phyloP scores from a whole-genome alignment of 1,140 invertebrate species.

The Chironomus striatipennis region DNA sequence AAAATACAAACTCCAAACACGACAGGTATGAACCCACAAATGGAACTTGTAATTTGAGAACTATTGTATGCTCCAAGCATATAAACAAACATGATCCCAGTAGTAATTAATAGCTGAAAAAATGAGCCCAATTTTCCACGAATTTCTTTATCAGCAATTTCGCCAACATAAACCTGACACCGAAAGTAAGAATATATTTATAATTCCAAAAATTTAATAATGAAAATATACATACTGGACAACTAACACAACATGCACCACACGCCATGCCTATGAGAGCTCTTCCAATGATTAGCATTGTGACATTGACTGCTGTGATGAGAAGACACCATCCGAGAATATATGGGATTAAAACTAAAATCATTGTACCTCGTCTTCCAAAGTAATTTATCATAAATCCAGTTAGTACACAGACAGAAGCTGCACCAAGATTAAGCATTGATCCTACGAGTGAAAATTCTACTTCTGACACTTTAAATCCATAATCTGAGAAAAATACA shows the following conservation, averaged over 20 bases:
- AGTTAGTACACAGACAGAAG: constrained; percentile 54
- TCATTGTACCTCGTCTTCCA: constrained; percentile 59
- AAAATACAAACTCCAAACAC: constrained; percentile 57
- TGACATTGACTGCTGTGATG: constrained; percentile 49
- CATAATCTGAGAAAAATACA: constrained; percentile 38
- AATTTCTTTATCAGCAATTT: constrained; percentile 69
- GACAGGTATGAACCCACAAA: constrained; percentile 57
- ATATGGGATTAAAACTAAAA: constrained; percentile 56
- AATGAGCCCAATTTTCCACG: constrained; percentile 69
- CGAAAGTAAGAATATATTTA: background rate
- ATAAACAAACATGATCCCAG: constrained; percentile 64
- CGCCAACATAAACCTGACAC: constrained; percentile 58
- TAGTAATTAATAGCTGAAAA: constrained; percentile 66
- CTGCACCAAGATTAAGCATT: constrained; percentile 55
- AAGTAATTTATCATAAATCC: constrained; percentile 58
- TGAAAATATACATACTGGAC: constrained; percentile 43
- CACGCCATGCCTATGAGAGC: constrained; percentile 58
- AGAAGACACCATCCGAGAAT: constrained; percentile 60
- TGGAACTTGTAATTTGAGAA: constrained; percentile 53
- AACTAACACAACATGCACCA: constrained; percentile 59
- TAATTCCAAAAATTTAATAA: background rate
- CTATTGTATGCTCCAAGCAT: constrained; percentile 50
- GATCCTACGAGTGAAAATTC: constrained; percentile 60
- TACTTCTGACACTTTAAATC: constrained; percentile 40
- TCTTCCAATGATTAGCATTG: constrained; percentile 56